phyloP scores from a whole-genome alignment of 2,888 invertebrate genomes.

The Spodoptera exigua region DNA sequence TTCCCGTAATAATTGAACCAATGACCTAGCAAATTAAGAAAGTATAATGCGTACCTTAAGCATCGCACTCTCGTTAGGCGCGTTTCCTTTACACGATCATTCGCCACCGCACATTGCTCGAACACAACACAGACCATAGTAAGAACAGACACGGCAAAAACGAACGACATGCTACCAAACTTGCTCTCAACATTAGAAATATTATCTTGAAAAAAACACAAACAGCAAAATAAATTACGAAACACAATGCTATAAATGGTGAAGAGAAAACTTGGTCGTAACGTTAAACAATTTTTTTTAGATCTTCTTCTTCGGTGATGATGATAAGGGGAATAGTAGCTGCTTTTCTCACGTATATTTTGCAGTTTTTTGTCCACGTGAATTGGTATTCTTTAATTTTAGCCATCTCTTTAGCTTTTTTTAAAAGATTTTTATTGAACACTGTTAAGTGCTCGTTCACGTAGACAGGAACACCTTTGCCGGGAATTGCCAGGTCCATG shows the following conservation, averaged over 20 bases:
- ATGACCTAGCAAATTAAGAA: neutral
- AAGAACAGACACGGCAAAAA: conserved; percentile 1
- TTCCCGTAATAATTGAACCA: neutral
- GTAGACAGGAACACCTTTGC: too few species aligned
- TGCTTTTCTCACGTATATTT: conserved; percentile 10
- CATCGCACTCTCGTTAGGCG: neutral
- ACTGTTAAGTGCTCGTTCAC: conserved; percentile 1
- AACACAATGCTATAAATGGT: neutral
- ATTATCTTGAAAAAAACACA: neutral
- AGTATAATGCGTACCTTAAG: neutral
- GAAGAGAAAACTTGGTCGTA: neutral
- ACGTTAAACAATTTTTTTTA: conserved; percentile 7
- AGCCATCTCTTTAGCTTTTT: conserved; percentile 4
- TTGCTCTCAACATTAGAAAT: neutral
- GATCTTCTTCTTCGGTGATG: conserved; percentile 6
- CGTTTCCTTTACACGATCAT: neutral
- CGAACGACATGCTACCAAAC: neutral
- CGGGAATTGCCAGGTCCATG: neutral
- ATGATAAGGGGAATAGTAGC: neutral
- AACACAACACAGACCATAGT: conserved; percentile 4
- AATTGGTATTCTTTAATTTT: conserved; percentile 7
- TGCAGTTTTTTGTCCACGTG: conserved; percentile 13
- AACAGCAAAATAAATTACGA: neutral
- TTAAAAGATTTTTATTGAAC: conserved; percentile 2
- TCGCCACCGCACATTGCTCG: neutral